These are phyloP conservation scores for Osmerus mordax DNA, from an alignment of 2,113 vertebrate species.

Conservation along the genomic window DNA sequence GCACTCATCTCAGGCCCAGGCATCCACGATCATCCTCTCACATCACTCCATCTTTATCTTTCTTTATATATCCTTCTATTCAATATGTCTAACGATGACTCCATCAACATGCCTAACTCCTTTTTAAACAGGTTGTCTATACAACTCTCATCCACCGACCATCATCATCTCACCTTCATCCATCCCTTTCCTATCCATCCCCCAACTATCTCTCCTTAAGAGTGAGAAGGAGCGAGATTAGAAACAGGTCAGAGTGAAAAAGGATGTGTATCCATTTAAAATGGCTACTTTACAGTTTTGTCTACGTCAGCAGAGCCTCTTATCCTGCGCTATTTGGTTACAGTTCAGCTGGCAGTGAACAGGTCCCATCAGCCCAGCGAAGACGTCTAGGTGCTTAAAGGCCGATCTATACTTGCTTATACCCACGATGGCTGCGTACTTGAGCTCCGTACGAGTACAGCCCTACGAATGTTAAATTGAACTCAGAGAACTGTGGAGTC, in stretches of 20 bases:
- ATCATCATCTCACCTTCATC: not conserved
- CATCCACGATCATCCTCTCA: not conserved
- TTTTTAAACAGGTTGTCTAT: not conserved
- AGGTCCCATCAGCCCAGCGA: too few relatives aligned
- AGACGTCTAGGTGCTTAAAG: not conserved
- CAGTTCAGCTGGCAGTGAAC: conserved; percentile 9
- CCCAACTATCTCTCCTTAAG: not conserved
- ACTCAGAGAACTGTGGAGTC: too few relatives aligned
- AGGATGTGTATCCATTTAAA: too few relatives aligned
- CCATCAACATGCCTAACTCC: not conserved
- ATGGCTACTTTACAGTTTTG: too few relatives aligned
- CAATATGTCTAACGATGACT: not conserved
- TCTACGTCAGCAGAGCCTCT: too few relatives aligned
- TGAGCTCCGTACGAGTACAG: too few relatives aligned
- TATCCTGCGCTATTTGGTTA: not conserved
- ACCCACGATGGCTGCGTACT: too few relatives aligned
- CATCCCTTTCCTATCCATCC: not conserved
- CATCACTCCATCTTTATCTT: not conserved
- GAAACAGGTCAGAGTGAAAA: too few relatives aligned
- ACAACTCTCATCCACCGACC: not conserved
- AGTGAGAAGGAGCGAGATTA: too few relatives aligned
- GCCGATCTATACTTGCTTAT: not conserved
- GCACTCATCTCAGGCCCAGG: conserved; percentile 50
- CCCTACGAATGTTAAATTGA: too few relatives aligned
- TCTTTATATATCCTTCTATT: not conserved